Conservation (phyloP, 2,797 vertebrate genomes). For the Pogoniulus pusillus region DNA sequence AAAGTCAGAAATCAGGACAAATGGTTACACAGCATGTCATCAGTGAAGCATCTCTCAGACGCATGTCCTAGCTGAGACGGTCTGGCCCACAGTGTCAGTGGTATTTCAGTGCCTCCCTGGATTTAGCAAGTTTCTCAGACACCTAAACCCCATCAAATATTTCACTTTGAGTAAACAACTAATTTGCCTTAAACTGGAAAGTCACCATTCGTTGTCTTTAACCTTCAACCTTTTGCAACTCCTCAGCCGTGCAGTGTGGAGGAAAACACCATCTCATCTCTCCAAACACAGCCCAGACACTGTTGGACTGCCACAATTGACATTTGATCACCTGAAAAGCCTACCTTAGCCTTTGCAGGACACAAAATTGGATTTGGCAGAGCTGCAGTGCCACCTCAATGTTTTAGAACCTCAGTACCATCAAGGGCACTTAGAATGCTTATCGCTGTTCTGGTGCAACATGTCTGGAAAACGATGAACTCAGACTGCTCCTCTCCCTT, state of each 20-base stretch:
- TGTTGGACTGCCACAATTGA: neutral
- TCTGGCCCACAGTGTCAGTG: neutral
- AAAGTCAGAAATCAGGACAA: neutral
- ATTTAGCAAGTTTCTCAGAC: neutral
- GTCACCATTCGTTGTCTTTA: neutral
- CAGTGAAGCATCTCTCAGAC: neutral
- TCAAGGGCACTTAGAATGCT: neutral
- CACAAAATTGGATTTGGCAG: neutral
- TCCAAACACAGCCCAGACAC: neutral
- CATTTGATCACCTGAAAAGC: neutral
- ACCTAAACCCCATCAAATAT: neutral
- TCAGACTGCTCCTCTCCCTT: neutral
- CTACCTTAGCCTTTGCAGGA: neutral
- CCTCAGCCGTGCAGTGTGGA: neutral
- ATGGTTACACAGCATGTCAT: neutral
- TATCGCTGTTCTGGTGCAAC: neutral
- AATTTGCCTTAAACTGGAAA: slow-evolving; percentile 5
- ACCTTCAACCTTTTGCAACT: neutral
- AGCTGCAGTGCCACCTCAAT: neutral
- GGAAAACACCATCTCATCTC: neutral
- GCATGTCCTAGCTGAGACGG: neutral
- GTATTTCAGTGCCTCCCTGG: neutral
- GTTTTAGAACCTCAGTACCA: neutral
- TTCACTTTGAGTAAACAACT: neutral
- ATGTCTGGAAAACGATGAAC: neutral